Evolutionary conservation across 2,797 vertebrate genomes (phyloP).

Genomic region (Argyrosomus regius): DNA sequence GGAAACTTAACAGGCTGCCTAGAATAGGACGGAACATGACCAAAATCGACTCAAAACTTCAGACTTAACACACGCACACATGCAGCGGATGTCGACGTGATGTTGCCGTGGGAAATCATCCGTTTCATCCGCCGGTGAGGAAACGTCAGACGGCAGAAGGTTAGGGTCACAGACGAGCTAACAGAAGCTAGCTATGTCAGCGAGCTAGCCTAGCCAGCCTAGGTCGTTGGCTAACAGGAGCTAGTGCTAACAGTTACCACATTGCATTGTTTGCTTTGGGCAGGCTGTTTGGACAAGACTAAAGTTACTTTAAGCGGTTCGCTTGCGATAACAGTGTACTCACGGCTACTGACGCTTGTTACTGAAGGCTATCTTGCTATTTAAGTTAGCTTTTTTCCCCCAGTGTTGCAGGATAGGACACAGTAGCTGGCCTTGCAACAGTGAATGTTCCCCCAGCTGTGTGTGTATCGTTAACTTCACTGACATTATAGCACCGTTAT

Average conservation of each 20-base stretch:
- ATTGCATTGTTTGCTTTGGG: constrained; percentile 39
- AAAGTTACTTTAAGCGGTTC: constrained; percentile 69
- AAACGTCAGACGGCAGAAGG: constrained; percentile 76
- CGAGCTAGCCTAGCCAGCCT: constrained; percentile 76
- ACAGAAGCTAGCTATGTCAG: constrained; percentile 68
- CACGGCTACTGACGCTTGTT: neutral
- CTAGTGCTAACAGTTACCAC: constrained; percentile 70
- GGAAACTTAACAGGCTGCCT: constrained; percentile 75
- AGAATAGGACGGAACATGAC: constrained; percentile 46
- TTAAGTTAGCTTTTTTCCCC: constrained; percentile 53
- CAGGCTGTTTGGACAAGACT: neutral
- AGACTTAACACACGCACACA: neutral
- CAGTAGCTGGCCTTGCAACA: constrained; percentile 70
- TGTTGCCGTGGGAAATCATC: neutral
- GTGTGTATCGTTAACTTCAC: constrained; percentile 41
- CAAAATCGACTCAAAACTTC: constrained; percentile 31
- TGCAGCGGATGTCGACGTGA: neutral
- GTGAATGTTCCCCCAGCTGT: constrained; percentile 53
- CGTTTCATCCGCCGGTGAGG: constrained; percentile 61
- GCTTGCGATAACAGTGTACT: neutral
- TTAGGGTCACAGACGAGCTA: constrained; percentile 80
- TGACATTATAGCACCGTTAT: constrained; percentile 38
- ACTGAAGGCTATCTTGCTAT: neutral
- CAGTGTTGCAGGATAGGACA: constrained; percentile 63
- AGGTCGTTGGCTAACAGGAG: constrained; percentile 72